Percentiles rank a stretch among this genome's conserved stretches.
phyloP scores from a whole-genome alignment of 2,797 vertebrate species.

The Novumbra hubbsi region DNA sequence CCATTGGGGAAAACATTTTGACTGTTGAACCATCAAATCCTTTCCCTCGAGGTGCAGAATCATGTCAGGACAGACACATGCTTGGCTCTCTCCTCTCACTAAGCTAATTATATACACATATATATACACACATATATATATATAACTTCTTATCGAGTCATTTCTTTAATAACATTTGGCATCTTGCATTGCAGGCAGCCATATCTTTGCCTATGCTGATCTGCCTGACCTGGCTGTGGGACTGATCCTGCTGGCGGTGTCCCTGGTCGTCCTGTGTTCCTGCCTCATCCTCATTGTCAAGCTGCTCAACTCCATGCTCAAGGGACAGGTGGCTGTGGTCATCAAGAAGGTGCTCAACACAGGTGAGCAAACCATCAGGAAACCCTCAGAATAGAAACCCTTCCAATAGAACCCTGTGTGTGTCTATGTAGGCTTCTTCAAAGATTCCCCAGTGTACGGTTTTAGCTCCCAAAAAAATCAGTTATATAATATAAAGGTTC shows the following conservation, averaged over 20 bases:
- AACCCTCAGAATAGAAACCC: too few species aligned
- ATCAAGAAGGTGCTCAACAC: slow-evolving; percentile 98
- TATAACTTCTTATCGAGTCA: neutral
- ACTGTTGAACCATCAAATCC: slow-evolving; percentile 6
- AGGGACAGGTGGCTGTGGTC: slow-evolving; percentile 88
- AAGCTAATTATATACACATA: too few species aligned
- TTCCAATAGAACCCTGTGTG: too few species aligned
- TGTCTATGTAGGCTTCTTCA: too few species aligned
- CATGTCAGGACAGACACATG: neutral
- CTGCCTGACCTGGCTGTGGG: slow-evolving; percentile 86
- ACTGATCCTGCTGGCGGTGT: slow-evolving; percentile 83
- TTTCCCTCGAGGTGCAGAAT: neutral
- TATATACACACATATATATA: too few species aligned
- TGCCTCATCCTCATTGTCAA: slow-evolving; percentile 95
- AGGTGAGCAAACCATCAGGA: slow-evolving; percentile 67
- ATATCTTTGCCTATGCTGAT: slow-evolving; percentile 76
- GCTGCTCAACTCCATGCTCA: slow-evolving; percentile 92
- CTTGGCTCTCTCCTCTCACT: neutral
- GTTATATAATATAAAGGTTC: too few species aligned
- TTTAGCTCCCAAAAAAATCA: too few species aligned
- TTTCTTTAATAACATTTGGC: neutral
- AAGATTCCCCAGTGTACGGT: too few species aligned
- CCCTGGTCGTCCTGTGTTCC: slow-evolving; percentile 83
- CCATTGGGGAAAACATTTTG: neutral
- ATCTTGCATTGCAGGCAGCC: slow-evolving; percentile 76